phyloP scores from a whole-genome alignment of 2,888 invertebrate genomes.

The Drosophila robusta region DNA sequence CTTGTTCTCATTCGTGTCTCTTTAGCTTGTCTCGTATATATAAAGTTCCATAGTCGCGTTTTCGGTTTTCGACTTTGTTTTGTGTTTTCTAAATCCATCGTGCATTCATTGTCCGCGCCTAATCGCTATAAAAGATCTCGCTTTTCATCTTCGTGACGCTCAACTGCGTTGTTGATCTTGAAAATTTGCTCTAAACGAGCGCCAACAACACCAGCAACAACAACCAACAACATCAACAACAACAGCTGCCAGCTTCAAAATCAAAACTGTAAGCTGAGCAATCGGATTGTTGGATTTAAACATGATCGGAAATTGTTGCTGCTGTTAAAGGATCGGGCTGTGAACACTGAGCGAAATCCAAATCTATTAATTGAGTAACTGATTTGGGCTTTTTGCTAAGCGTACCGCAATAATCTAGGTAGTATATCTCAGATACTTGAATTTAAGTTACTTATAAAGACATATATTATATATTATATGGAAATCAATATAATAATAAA shows the following conservation, averaged over 20 bases:
- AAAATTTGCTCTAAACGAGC: constrained; percentile 62
- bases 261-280: constrained; percentile 60
- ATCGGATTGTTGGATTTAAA: constrained; percentile 49
- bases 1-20: constrained; percentile 78
- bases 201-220: constrained; percentile 26
- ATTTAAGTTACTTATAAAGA: no score
- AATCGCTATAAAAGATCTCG: constrained; percentile 76
- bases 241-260: constrained; percentile 43
- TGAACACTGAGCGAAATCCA: constrained; percentile 34
- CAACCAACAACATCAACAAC: constrained; percentile 17
- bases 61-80: constrained; percentile 38
- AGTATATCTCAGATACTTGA: no score
- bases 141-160: constrained; percentile 80
- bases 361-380: no score
- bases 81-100: constrained; percentile 64
- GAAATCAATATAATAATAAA: no score
- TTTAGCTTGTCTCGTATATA: constrained; percentile 51
- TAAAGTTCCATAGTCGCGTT: constrained; percentile 53
- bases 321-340: constrained; percentile 34
- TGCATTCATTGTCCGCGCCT: constrained; percentile 76
- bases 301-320: constrained; percentile 56
- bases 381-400: no score
- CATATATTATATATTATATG: no score
- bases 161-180: constrained; percentile 78
- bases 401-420: no score